These are phyloP conservation scores for Diadumene lineata DNA, from an alignment of 92 coral and sea anemone species.

Conservation along the genomic window DNA sequence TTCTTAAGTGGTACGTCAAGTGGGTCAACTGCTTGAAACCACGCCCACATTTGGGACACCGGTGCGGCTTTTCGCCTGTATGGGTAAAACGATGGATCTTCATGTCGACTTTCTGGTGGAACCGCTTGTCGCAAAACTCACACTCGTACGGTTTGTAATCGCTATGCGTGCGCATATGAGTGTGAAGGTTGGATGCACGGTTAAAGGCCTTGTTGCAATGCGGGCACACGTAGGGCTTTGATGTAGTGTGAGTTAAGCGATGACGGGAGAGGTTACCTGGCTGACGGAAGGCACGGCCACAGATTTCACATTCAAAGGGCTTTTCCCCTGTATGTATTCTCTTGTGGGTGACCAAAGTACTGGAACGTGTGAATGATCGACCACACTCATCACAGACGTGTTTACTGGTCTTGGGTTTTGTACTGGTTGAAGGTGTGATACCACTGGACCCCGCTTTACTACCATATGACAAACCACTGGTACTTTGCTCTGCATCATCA, in stretches of 20 bases:
- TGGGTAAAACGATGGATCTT: constrained; percentile 82
- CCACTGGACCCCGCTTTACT: too few relatives aligned
- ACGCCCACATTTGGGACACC: constrained; percentile 89
- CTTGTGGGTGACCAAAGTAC: constrained; percentile 68
- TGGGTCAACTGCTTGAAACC: constrained; percentile 96
- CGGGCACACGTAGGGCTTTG: constrained; percentile 80
- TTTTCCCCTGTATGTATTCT: constrained; percentile 77
- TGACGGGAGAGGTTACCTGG: constrained; percentile 81
- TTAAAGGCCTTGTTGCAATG: constrained; percentile 91
- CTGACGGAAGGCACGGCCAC: constrained; percentile 79
- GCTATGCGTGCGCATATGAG: constrained; percentile 93
- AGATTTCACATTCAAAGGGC: constrained; percentile 66
- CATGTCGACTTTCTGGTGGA: constrained; percentile 93
- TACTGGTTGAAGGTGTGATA: not conserved
- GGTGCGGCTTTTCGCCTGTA: constrained; percentile 91
- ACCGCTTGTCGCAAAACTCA: constrained; percentile 89
- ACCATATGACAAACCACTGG: too few relatives aligned
- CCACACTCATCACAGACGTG: constrained; percentile 75
- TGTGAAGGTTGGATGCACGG: constrained; percentile 93
- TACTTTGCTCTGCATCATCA: not conserved
- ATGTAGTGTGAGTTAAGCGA: constrained; percentile 73
- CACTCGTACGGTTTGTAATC: constrained; percentile 87
- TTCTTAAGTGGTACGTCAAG: constrained; percentile 89
- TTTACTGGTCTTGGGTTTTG: too few relatives aligned
- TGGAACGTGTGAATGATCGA: constrained; percentile 73